Evolutionary conservation across 2,113 vertebrate species (phyloP).

Genomic region (Mirounga angustirostris): DNA sequence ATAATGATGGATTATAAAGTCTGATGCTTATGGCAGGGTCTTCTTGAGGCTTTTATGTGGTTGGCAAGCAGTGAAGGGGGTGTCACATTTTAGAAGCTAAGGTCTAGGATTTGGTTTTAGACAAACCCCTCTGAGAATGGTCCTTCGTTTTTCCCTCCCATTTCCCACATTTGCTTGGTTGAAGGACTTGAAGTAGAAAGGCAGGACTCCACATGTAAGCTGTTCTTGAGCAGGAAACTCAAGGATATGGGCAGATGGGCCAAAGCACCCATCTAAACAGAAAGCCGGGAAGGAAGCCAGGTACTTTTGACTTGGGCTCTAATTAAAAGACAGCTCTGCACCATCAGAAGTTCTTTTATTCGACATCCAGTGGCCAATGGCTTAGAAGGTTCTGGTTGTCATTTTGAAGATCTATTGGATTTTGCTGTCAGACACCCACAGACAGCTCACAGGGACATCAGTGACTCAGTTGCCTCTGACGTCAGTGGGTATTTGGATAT

Average conservation of each 20-base stretch:
- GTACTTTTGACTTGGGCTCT: background rate
- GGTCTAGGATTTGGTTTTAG: background rate
- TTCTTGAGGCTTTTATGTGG: background rate
- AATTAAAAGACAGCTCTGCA: background rate
- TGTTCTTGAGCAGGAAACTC: background rate
- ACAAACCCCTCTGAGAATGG: background rate
- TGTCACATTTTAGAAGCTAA: background rate
- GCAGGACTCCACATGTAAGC: background rate
- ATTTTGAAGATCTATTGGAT: constrained; percentile 48
- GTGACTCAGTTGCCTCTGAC: constrained; percentile 45
- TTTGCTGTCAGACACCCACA: background rate
- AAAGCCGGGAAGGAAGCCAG: background rate
- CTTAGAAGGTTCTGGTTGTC: background rate
- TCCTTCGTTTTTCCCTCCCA: background rate
- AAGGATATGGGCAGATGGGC: background rate
- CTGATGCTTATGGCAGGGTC: background rate
- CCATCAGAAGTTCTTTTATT: background rate
- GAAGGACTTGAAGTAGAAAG: background rate
- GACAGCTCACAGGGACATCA: background rate
- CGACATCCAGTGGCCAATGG: background rate
- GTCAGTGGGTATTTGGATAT: background rate
- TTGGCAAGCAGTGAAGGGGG: background rate
- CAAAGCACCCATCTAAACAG: background rate
- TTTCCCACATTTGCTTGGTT: background rate
- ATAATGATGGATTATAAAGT: background rate